Percentiles rank a stretch among this genome's conserved stretches.
These are phyloP conservation scores for Melanostoma scalare DNA, from an alignment of 2,888 invertebrate species.

Conservation along the genomic window DNA sequence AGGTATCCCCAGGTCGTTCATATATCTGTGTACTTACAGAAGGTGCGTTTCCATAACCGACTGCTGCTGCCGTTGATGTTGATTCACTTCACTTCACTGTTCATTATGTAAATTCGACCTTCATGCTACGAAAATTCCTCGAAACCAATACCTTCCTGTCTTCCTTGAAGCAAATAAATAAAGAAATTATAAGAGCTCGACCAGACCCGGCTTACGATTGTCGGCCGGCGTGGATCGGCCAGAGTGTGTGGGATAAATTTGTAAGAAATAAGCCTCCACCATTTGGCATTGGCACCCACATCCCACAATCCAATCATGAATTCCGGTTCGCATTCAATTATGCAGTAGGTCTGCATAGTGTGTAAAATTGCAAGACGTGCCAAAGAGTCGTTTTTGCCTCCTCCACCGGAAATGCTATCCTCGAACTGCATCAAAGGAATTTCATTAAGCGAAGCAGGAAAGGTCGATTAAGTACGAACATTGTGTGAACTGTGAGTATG, in stretches of 20 bases:
- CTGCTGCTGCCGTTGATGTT: not conserved
- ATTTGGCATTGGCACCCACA: too few relatives aligned
- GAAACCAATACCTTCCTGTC: constrained; percentile 4
- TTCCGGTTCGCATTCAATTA: constrained; percentile 54
- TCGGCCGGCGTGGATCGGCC: not conserved
- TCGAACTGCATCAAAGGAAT: constrained; percentile 57
- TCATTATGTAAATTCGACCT: not conserved
- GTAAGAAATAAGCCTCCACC: constrained; percentile 46
- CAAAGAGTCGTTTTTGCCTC: constrained; percentile 9
- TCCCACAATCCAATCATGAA: constrained; percentile 44
- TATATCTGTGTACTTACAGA: too few relatives aligned
- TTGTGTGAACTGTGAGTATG: not conserved
- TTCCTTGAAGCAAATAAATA: constrained; percentile 12
- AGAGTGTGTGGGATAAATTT: constrained; percentile 30
- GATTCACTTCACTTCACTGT: not conserved
- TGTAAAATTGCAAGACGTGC: constrained; percentile 33
- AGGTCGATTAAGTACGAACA: constrained; percentile 39
- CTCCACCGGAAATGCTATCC: constrained; percentile 10
- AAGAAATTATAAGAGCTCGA: constrained; percentile 18
- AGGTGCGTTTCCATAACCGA: too few relatives aligned
- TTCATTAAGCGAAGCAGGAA: constrained; percentile 57
- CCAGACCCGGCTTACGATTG: constrained; percentile 18
- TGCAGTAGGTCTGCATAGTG: constrained; percentile 27
- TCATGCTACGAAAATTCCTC: not conserved
- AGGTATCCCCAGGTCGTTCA: too few relatives aligned